Conservation (phyloP, 2,113 vertebrate species). For the Trinectes maculatus region DNA sequence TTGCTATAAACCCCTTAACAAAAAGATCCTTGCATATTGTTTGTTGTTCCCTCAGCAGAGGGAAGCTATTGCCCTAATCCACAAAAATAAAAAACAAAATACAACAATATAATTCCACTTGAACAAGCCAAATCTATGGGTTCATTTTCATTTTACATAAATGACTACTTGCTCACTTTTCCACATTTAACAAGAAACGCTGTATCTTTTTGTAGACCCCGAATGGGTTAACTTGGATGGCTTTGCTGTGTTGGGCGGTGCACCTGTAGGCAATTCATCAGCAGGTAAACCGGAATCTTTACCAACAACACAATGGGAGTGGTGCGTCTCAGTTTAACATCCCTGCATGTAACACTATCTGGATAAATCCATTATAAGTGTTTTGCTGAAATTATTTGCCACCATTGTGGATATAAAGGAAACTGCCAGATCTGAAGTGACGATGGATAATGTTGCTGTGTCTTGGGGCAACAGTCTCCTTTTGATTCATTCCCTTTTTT, state of each 20-base stretch:
- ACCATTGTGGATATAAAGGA: constrained; percentile 25
- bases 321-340: neutral
- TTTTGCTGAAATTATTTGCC: constrained; percentile 9
- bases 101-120: too few species aligned
- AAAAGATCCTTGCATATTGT: constrained; percentile 54
- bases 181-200: constrained; percentile 15
- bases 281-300: constrained; percentile 69
- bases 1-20: constrained; percentile 59
- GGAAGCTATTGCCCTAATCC: too few species aligned
- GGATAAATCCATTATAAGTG: neutral
- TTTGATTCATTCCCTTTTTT: constrained; percentile 16
- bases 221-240: constrained; percentile 83
- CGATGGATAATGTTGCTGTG: constrained; percentile 10
- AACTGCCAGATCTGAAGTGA: neutral
- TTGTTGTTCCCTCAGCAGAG: constrained; percentile 55
- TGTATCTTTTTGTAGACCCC: constrained; percentile 72
- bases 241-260: constrained; percentile 80
- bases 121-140: too few species aligned
- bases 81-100: too few species aligned
- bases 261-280: constrained; percentile 78
- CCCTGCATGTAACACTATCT: constrained; percentile 7
- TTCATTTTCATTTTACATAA: neutral
- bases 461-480: constrained; percentile 9
- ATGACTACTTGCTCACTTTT: neutral
- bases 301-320: constrained; percentile 7